Evolutionary conservation across 2,797 vertebrate genomes (phyloP).

Genomic region (Pogonophryne albipinna): DNA sequence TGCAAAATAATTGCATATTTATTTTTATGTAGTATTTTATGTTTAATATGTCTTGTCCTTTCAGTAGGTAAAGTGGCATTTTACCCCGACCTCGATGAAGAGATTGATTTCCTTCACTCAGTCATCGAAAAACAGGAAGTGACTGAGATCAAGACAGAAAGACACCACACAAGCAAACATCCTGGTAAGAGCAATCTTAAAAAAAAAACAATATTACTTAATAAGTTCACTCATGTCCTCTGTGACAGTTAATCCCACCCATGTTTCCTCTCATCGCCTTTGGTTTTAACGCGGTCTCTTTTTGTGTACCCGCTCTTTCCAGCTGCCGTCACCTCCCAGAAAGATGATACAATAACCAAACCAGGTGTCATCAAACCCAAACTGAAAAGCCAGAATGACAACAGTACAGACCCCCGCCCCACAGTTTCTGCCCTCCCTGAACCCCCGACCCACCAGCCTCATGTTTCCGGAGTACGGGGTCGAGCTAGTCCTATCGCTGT

Average conservation of each 20-base stretch:
- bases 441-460: conserved; percentile 32
- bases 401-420: conserved; percentile 9
- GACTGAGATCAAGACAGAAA: conserved; percentile 7
- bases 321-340: conserved; percentile 12
- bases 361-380: conserved; percentile 24
- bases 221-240: not conserved
- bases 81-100: conserved; percentile 84
- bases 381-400: conserved; percentile 18
- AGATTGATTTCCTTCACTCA: conserved; percentile 90
- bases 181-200: conserved; percentile 62
- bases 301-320: conserved; percentile 10
- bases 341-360: conserved; percentile 26
- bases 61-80: conserved; percentile 44
- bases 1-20: not conserved
- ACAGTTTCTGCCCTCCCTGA: not conserved
- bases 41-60: conserved; percentile 13
- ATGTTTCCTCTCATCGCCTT: not conserved
- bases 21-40: not conserved
- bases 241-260: not conserved
- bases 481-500: conserved; percentile 73
- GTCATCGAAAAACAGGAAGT: conserved; percentile 83
- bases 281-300: not conserved
- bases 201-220: not conserved
- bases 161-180: conserved; percentile 21
- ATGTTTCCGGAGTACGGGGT: conserved; percentile 13